Conservation (phyloP, 2,888 invertebrate genomes). For the Zelleria hepariella region DNA sequence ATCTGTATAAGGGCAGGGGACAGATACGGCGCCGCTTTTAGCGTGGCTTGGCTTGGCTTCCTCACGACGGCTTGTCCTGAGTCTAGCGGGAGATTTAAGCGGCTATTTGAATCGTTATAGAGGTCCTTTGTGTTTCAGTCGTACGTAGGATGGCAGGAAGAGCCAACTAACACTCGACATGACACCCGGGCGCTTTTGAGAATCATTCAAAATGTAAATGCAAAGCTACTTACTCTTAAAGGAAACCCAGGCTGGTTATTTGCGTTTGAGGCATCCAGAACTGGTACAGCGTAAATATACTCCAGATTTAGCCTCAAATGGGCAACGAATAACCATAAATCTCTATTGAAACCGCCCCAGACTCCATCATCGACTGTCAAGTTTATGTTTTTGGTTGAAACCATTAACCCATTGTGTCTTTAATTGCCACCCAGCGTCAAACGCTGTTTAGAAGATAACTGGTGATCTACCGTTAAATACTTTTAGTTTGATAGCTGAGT, state of each 20-base stretch:
- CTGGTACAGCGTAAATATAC: not conserved
- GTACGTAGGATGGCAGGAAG: too few species aligned
- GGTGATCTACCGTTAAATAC: not conserved
- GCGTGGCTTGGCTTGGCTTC: not conserved
- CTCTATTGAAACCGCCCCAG: not conserved
- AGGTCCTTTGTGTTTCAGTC: not conserved
- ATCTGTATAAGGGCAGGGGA: not conserved
- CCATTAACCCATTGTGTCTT: constrained; percentile 23
- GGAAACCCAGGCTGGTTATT: too few species aligned
- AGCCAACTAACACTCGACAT: too few species aligned
- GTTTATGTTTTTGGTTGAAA: not conserved
- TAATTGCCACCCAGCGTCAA: constrained; percentile 36
- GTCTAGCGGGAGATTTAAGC: not conserved
- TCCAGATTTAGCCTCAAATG: not conserved
- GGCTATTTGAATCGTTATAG: not conserved
- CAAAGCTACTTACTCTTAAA: too few species aligned
- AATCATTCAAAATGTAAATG: too few species aligned
- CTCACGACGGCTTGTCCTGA: not conserved
- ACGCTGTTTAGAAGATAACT: constrained; percentile 8
- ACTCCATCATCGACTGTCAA: not conserved
- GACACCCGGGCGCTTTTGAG: too few species aligned
- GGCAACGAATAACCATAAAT: not conserved
- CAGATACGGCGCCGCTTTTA: not conserved
- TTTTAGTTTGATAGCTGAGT: not conserved
- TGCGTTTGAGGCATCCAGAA: too few species aligned